Evolutionary conservation across 2,113 vertebrate species (phyloP), one percentile per base, ranked within the genome.

Genomic region (Hemiscyllium ocellatum): DNA sequence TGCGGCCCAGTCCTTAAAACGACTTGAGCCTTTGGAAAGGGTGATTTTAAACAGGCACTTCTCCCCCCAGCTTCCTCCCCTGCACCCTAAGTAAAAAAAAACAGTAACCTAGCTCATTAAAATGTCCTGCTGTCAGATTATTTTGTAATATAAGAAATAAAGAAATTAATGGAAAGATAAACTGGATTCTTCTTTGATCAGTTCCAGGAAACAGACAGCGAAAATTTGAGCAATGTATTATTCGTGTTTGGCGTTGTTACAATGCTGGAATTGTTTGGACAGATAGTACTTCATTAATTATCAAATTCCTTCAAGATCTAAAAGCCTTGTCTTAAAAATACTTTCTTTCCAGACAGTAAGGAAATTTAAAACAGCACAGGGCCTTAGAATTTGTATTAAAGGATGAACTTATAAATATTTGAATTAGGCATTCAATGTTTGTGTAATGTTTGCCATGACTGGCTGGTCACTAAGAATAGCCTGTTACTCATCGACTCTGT

Each of bases 401-500:
- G 65, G 26, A 65, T 20, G 33, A 66, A 20, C 61, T n/a, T 91
- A 93, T 93, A 93, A 93, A 93, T 93, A 93, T 93, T 93, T 93
- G 89, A 66, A 93, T 66, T 20, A 37, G 61, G 20, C 65, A 93
- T 93, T 93, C 61, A 66, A 68, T 66, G 61, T 93, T 93, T 93
- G 89, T 91, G 61, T 37, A 37, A 65, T 93, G 89, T 68, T 93
- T 93, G 66, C 37, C 89, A 7, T 66, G 37, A 66, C 61, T 68
- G 89, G 56, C 89, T 93, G 89, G 89, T 93, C 61, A 66, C 89
- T 93, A 93, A 93, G 61, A 93, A 93, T 93, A 93, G 56, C 33
- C 56, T 93, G 61, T 93, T 61, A 90, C 87, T 90, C 26, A 90
- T 33, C 22, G 61, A 93, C n/a, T 22, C 61, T 66, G 37, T 83